phyloP scores from a whole-genome alignment of 2,888 invertebrate genomes.

The Meliscaeva auricollis region DNA sequence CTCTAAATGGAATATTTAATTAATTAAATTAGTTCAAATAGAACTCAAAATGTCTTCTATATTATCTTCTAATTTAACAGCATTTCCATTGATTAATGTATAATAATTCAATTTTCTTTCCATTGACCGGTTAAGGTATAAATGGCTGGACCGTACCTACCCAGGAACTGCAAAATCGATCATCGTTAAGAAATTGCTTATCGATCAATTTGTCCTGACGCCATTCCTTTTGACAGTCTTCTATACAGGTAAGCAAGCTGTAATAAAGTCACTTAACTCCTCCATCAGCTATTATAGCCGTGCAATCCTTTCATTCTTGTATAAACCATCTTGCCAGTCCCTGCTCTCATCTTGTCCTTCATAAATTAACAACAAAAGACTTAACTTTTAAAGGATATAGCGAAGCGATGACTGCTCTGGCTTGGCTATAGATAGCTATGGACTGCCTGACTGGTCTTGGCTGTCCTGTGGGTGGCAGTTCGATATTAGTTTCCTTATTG shows the following conservation, averaged over 20 bases:
- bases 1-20: constrained; percentile 48
- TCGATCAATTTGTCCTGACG: constrained; percentile 92
- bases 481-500: constrained; percentile 50
- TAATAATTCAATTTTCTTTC: constrained; percentile 31
- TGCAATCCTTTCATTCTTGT: constrained; percentile 42
- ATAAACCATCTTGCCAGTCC: not conserved
- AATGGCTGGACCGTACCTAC: constrained; percentile 89
- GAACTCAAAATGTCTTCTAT: not conserved
- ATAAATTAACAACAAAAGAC: constrained; percentile 53
- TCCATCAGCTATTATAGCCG: not conserved
- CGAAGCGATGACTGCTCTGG: constrained; percentile 29
- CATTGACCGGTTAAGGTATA: constrained; percentile 87
- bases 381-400: constrained; percentile 48
- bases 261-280: constrained; percentile 46
- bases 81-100: constrained; percentile 8
- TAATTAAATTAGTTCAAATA: constrained; percentile 33
- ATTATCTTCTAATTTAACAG: not conserved
- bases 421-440: not conserved
- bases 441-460: not conserved
- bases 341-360: not conserved
- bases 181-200: constrained; percentile 88
- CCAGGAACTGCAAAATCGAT: constrained; percentile 87
- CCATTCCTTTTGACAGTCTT: constrained; percentile 89
- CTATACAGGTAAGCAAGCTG: constrained; percentile 86
- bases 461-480: constrained; percentile 60